phyloP scores from a whole-genome alignment of 2,113 vertebrate genomes.

The Cavia aperea region DNA sequence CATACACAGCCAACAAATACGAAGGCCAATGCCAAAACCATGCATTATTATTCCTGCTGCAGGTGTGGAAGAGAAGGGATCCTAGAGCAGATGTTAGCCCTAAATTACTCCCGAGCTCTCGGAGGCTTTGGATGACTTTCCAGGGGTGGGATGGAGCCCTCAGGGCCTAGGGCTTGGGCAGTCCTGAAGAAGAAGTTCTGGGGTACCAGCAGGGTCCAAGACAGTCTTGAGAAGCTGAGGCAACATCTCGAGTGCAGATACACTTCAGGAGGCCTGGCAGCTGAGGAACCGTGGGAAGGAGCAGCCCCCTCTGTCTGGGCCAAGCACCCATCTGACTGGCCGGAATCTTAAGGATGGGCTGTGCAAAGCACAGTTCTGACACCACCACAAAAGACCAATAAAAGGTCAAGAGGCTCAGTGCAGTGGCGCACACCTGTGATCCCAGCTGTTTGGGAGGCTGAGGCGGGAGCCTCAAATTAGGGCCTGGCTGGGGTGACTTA shows the following conservation, averaged over 20 bases:
- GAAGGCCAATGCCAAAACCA: neutral
- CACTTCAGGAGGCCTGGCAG: neutral
- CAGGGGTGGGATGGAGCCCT: neutral
- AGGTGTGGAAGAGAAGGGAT: neutral
- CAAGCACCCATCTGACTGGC: neutral
- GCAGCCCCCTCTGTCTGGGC: neutral
- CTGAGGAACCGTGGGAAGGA: neutral
- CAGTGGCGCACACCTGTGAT: neutral
- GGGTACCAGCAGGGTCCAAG: neutral
- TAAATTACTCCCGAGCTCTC: neutral
- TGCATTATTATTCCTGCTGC: neutral
- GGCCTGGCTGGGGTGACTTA: neutral
- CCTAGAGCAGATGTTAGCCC: neutral
- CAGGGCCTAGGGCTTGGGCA: neutral
- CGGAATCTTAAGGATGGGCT: neutral
- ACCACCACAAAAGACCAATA: neutral
- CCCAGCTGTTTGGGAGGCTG: neutral
- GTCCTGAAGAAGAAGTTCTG: neutral
- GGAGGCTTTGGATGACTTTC: neutral
- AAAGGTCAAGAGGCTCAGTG: neutral
- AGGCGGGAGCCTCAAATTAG: neutral
- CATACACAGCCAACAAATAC: neutral
- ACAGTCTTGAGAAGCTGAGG: neutral
- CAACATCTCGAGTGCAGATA: neutral
- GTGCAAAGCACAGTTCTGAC: neutral